These are phyloP conservation scores for Nanger granti DNA, from an alignment of 2,113 vertebrate species.

Conservation along the genomic window DNA sequence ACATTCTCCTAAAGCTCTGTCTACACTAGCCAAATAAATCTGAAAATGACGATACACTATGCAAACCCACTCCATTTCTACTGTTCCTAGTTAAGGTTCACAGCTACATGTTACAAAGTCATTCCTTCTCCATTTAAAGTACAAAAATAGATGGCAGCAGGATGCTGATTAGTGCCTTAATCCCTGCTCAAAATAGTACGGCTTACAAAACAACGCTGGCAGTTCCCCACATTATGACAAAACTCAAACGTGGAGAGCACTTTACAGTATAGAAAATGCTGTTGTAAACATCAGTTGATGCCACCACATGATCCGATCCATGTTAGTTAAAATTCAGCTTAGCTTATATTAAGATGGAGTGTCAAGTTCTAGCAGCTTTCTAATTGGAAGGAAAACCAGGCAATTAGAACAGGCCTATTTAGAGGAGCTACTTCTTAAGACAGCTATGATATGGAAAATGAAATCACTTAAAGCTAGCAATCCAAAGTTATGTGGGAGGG, in stretches of 20 bases:
- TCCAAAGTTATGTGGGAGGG: background rate
- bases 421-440: background rate
- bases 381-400: constrained; percentile 32
- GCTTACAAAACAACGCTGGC: constrained; percentile 32
- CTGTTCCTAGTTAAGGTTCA: background rate
- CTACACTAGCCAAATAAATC: background rate
- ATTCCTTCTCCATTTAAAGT: constrained; percentile 44
- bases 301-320: background rate
- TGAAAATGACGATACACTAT: background rate
- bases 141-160: constrained; percentile 13
- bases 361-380: constrained; percentile 43
- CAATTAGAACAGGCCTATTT: constrained; percentile 40
- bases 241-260: background rate
- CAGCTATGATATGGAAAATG: background rate
- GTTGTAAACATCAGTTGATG: constrained; percentile 28
- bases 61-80: background rate
- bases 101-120: constrained; percentile 8
- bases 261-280: constrained; percentile 28
- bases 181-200: constrained; percentile 42
- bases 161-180: constrained; percentile 45
- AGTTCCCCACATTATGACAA: background rate
- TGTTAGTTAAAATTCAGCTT: constrained; percentile 50
- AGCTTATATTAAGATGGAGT: constrained; percentile 19
- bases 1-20: background rate
- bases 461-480: background rate